A percentile compares a stretch with the other conserved stretches of the same genome.
Conservation (phyloP, 2,888 invertebrate genomes). For the Deilephila elpenor region DNA sequence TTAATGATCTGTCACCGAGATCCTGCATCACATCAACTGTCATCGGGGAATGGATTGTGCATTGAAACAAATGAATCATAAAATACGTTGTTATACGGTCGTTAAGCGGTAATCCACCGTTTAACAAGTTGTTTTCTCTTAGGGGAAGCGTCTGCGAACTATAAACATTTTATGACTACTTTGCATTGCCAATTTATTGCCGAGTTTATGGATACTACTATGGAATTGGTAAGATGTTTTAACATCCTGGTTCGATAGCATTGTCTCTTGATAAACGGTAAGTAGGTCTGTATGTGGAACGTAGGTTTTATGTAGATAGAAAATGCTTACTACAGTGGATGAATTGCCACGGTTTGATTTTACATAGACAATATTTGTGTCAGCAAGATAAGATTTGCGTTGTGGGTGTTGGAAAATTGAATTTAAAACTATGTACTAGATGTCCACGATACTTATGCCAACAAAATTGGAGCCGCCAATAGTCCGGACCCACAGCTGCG, state of each 20-base stretch:
- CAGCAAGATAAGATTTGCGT: no score
- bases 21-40: conserved; percentile 63
- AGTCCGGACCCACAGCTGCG: no score
- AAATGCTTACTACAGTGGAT: no score
- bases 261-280: background rate
- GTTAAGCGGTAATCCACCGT: conserved; percentile 68
- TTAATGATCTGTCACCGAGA: conserved; percentile 52
- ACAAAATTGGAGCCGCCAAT: no score
- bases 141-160: conserved; percentile 32
- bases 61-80: conserved; percentile 83
- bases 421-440: no score
- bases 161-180: conserved; percentile 24
- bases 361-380: no score
- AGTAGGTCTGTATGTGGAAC: background rate
- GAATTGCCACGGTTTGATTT: no score
- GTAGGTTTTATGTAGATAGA: no score
- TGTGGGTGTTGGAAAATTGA: no score
- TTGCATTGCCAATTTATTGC: conserved; percentile 19
- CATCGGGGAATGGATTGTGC: conserved; percentile 57
- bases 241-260: conserved; percentile 16
- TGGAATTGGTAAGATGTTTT: conserved; percentile 5
- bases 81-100: conserved; percentile 70
- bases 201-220: background rate
- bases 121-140: conserved; percentile 47
- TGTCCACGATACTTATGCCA: no score